A percentile compares a stretch with the other conserved stretches of the same genome.
Evolutionary conservation across 2,797 vertebrate genomes (phyloP).

Genomic region (Microtus californicus): DNA sequence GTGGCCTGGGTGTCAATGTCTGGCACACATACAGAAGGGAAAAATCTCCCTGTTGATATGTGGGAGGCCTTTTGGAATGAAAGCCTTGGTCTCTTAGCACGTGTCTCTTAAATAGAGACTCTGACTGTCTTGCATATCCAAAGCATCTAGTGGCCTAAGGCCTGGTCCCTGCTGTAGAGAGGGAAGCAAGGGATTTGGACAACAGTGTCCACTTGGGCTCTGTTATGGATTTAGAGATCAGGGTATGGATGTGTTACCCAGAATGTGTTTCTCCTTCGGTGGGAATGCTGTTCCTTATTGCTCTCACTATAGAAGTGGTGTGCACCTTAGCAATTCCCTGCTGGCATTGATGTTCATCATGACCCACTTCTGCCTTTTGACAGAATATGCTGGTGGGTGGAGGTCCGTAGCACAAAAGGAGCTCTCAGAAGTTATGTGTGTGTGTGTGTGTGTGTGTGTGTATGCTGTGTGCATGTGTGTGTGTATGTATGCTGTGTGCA

Average conservation of each 20-base stretch:
- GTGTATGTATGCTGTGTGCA: not conserved
- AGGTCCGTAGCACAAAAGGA: not conserved
- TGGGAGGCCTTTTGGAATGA: constrained; percentile 69
- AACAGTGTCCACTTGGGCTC: constrained; percentile 73
- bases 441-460: not conserved
- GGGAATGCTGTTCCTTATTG: constrained; percentile 68
- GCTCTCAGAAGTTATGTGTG: not conserved
- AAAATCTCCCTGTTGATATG: constrained; percentile 72
- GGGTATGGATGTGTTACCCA: not conserved
- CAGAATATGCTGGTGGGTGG: not conserved
- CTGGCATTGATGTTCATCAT: not conserved
- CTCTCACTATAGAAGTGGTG: not conserved
- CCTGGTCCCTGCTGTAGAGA: constrained; percentile 51
- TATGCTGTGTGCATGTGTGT: no score
- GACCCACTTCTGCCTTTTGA: constrained; percentile 40
- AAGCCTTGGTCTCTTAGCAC: constrained; percentile 60
- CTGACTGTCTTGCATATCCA: not conserved
- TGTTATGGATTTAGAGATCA: constrained; percentile 67
- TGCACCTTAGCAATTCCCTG: constrained; percentile 13
- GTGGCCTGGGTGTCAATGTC: constrained; percentile 34
- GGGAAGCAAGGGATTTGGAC: constrained; percentile 64
- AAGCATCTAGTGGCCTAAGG: constrained; percentile 64
- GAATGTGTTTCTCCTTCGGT: not conserved
- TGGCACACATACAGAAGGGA: constrained; percentile 61
- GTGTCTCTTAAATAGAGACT: not conserved